These are phyloP conservation scores for Phrynosoma platyrhinos DNA, from an alignment of 2,113 vertebrate genomes.

Conservation along the genomic window DNA sequence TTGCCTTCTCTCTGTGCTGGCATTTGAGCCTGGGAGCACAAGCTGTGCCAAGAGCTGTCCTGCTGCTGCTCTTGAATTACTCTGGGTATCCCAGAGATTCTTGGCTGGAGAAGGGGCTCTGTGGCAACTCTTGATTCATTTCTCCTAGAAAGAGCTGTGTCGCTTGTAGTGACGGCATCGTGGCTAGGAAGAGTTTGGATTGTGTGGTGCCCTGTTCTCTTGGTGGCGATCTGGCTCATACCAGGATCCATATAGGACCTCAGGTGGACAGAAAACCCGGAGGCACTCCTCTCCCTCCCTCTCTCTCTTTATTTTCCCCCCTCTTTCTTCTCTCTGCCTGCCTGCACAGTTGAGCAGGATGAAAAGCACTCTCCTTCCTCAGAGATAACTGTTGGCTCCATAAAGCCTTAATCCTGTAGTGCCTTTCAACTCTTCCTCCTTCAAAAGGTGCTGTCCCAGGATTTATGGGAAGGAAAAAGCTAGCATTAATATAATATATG, in stretches of 20 bases:
- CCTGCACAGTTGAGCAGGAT: background rate
- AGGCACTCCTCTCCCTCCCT: background rate
- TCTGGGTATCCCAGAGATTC: slow-evolving; percentile 15
- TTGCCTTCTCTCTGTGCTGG: slow-evolving; percentile 19
- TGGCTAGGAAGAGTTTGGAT: background rate
- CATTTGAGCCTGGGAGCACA: slow-evolving; percentile 4
- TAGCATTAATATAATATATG: background rate
- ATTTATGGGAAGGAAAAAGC: background rate
- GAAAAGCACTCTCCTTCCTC: background rate
- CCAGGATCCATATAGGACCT: background rate
- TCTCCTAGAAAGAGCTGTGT: background rate
- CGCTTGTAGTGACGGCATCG: background rate
- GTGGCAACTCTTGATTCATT: background rate
- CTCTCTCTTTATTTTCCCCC: background rate
- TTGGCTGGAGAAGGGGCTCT: background rate
- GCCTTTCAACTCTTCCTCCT: background rate
- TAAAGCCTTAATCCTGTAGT: background rate
- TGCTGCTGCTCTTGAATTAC: slow-evolving; percentile 12
- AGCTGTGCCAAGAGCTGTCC: background rate
- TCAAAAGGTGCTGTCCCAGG: background rate
- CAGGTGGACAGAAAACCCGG: background rate
- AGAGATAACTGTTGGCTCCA: background rate
- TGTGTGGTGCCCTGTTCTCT: slow-evolving; percentile 49
- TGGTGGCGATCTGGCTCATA: background rate
- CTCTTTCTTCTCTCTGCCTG: background rate